Evolutionary conservation across 2,797 vertebrate genomes (phyloP).

Genomic region (Sebastiscus albofasciatus): DNA sequence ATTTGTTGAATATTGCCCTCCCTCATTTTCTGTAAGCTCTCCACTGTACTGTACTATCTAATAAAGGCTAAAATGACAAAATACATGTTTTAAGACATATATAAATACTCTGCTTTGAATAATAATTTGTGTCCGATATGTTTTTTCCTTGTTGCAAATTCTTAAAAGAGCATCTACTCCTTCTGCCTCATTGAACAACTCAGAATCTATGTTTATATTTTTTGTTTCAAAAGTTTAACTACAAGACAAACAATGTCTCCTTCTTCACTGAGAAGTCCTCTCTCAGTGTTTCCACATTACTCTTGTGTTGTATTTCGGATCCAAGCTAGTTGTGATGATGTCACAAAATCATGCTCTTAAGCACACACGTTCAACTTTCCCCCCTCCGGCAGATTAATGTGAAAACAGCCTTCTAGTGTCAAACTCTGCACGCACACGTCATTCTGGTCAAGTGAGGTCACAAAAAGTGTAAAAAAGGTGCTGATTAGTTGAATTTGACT

Average conservation of each 20-base stretch:
- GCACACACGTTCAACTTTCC: not conserved
- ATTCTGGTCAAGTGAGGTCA: not conserved
- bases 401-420: not conserved
- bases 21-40: not conserved
- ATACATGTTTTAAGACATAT: not conserved
- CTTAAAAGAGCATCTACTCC: not conserved
- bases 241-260: not conserved
- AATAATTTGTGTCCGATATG: not conserved
- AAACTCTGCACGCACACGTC: not conserved
- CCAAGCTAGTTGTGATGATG: not conserved
- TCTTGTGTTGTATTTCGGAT: not conserved
- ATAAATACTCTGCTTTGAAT: not conserved
- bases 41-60: not conserved
- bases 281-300: not conserved
- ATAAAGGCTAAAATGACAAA: not conserved
- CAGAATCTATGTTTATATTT: too few relatives aligned
- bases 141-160: not conserved
- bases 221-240: not conserved
- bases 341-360: not conserved
- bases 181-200: too few relatives aligned
- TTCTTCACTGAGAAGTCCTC: not conserved
- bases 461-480: not conserved
- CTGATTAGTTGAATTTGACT: not conserved
- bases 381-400: not conserved
- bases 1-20: not conserved